Conservation (phyloP, 2,113 vertebrate species). For the Egretta garzetta region DNA sequence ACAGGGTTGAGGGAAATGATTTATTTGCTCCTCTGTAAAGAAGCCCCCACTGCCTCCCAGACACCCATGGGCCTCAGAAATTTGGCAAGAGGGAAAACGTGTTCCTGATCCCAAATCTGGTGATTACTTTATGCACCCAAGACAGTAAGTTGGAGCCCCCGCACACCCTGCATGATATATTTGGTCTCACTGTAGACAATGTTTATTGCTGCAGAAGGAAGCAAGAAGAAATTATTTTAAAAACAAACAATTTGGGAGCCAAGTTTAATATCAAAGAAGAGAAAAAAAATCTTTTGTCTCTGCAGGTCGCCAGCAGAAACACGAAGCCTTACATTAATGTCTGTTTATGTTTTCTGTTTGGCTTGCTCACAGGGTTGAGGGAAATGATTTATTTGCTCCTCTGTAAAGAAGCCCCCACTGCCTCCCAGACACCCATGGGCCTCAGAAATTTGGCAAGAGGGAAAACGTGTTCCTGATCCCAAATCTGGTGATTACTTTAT, state of each 20-base stretch:
- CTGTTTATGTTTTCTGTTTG: neutral
- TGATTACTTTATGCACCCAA: neutral
- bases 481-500: neutral
- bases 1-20: neutral
- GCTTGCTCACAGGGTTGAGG: neutral
- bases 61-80: neutral
- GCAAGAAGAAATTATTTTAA: neutral
- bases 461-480: neutral
- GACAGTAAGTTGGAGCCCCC: neutral
- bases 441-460: neutral
- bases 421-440: neutral
- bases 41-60: neutral
- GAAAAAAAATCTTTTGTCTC: neutral
- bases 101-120: neutral
- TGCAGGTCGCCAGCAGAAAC: neutral
- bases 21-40: neutral
- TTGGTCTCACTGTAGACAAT: neutral
- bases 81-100: neutral
- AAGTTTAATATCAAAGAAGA: neutral
- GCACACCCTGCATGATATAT: neutral
- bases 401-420: neutral
- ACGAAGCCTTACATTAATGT: neutral
- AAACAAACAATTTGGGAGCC: neutral
- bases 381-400: neutral
- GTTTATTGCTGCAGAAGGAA: neutral